Base-by-base conservation (phyloP, 2,797 vertebrate genomes). In the Cuculus canorus region DNA sequence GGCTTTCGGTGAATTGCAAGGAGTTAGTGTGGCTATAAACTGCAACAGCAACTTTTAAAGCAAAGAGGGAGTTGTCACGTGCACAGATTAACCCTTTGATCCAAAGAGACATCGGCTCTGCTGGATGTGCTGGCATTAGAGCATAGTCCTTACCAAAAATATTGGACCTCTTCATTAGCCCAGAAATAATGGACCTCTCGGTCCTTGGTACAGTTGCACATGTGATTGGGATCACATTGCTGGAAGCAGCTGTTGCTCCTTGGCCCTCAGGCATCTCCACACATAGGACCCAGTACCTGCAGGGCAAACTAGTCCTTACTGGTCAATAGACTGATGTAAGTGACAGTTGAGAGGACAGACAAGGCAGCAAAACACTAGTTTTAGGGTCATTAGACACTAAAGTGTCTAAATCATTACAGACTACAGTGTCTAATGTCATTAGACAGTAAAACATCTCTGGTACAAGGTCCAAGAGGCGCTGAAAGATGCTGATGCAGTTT, bases 141-240 rank as follows among this genome's bases (percentile, higher is more conserved):
- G 57, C 28, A 10, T 13, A 12, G 25, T 57, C 63, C 19, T 81
- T 66, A 16, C 28, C 22, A 5, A 72, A 69, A 24, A 45, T 59
- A 22, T 33, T 1, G 1, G 32, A 77, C 37, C 9, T 30, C 25
- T 90, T 66, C 1, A 0, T 14, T 60, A 30, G 21, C 47, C n/a
- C 24, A 73, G 56, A 77, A 72, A 48, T 53, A 61, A 59, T 48
- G 35, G 23, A 13, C 11, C 6, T 5, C 56, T 81, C 61, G 32
- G 19, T 73, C 56, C 47, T 50, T 4, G 3, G 18, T 65, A 30
- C 11, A 8, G 27, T n/a, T 16, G 6, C n/a, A 43, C 0, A 0
- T 80, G 54, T 7, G 73, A 1, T 45, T 65, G 10, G 41, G n/a
- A 35, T 57, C 27, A 37, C 7, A 2, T 48, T 72, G n/a, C 33